Evolutionary conservation across 2,113 vertebrate species (phyloP).

Genomic region (Excalfactoria chinensis): DNA sequence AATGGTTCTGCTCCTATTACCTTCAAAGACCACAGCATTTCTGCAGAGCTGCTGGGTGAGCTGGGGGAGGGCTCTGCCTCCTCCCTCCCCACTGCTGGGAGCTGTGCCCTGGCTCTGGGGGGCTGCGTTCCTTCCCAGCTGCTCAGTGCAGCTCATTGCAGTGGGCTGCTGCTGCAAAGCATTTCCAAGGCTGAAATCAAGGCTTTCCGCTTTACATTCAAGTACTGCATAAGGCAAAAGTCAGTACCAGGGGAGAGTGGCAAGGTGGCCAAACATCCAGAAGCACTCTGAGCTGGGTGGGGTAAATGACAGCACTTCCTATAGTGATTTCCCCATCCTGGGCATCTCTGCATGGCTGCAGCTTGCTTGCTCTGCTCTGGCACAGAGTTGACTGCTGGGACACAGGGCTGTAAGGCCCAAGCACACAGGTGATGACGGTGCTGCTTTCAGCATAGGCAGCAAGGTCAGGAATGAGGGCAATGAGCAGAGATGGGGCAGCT

Average conservation of each 20-base stretch:
- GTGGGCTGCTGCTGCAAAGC: not conserved
- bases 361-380: not conserved
- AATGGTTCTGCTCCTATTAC: not conserved
- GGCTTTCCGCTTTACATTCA: not conserved
- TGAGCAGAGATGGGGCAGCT: not conserved
- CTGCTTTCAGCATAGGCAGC: not conserved
- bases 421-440: no score
- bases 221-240: not conserved
- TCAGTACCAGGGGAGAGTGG: accelerated
- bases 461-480: not conserved
- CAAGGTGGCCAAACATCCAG: not conserved
- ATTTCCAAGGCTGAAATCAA: not conserved
- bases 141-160: not conserved
- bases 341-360: not conserved
- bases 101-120: not conserved
- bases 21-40: slow-evolving; percentile 21
- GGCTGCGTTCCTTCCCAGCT: not conserved
- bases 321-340: not conserved
- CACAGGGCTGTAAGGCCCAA: not conserved
- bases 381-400: not conserved
- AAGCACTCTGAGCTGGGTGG: accelerated
- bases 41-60: slow-evolving; percentile 9
- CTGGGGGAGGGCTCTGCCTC: not conserved
- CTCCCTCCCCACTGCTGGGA: not conserved
- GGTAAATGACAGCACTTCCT: no score